Evolutionary conservation across 2,113 vertebrate genomes (phyloP).

Genomic region (Paramisgurnus dabryanus): DNA sequence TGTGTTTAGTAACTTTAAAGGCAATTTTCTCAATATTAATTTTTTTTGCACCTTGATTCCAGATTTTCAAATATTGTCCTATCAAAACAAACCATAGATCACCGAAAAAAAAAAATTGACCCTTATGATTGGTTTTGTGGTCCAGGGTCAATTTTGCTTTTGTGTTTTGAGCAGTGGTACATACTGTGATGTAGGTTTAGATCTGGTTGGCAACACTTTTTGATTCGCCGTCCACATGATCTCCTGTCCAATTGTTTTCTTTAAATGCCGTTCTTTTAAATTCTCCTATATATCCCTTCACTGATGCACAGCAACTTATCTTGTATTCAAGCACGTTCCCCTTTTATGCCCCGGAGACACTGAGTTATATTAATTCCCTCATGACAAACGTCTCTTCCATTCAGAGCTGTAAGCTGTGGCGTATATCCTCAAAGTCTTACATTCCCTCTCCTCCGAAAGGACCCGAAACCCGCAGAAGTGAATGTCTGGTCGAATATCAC

Average conservation of each 20-base stretch:
- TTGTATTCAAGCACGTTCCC: slow-evolving; percentile 10
- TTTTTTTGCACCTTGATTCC: no score
- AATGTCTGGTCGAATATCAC: slow-evolving; percentile 56
- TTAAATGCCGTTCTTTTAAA: not conserved
- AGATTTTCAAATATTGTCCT: no score
- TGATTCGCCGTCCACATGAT: not conserved
- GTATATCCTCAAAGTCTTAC: slow-evolving; percentile 18
- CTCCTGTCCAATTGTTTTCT: not conserved
- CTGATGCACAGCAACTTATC: not conserved
- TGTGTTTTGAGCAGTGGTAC: no score
- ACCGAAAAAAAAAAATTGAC: no score
- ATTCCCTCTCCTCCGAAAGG: slow-evolving; percentile 5
- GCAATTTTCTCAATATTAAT: no score
- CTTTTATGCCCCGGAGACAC: slow-evolving; percentile 28
- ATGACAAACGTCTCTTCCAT: slow-evolving; percentile 35
- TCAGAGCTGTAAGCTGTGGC: slow-evolving; percentile 23
- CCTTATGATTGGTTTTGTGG: no score
- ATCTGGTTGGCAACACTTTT: not conserved
- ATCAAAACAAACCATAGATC: no score
- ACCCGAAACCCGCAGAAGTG: slow-evolving; percentile 55
- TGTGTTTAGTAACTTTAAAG: no score
- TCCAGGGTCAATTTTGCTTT: no score
- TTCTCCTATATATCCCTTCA: not conserved
- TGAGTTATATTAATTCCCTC: slow-evolving; percentile 27
- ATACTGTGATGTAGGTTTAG: not conserved